Conservation (phyloP, 2,797 vertebrate species). For the Falco berigora region DNA sequence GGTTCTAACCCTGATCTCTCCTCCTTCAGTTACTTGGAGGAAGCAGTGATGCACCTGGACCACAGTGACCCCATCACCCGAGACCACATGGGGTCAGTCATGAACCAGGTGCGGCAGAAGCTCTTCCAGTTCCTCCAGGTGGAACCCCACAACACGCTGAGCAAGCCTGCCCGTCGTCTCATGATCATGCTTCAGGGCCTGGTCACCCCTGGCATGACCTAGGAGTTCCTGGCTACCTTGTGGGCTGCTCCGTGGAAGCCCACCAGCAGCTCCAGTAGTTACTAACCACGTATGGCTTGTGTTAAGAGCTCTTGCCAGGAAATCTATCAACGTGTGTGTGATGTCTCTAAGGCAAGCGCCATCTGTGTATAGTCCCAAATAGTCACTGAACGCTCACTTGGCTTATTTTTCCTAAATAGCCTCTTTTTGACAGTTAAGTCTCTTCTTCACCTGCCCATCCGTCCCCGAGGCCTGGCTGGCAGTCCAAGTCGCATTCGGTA, state of each 20-base stretch:
- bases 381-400: conserved; percentile 44
- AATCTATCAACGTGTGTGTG: not conserved
- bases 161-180: conserved; percentile 88
- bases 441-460: not conserved
- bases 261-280: not conserved
- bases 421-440: conserved; percentile 27
- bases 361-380: conserved; percentile 38
- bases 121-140: conserved; percentile 90
- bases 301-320: conserved; percentile 28
- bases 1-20: not conserved
- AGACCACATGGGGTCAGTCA: conserved; percentile 95
- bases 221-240: not conserved
- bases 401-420: conserved; percentile 48
- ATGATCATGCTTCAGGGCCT: conserved; percentile 96
- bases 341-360: conserved; percentile 18
- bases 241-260: not conserved
- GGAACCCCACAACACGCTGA: conserved; percentile 84
- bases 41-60: conserved; percentile 96
- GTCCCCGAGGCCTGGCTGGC: not conserved
- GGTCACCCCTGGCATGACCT: conserved; percentile 78
- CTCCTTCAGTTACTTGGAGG: conserved; percentile 87
- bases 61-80: conserved; percentile 92
- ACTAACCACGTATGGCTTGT: not conserved
- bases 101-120: conserved; percentile 91
- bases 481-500: not conserved